A percentile compares a stretch with the other conserved stretches of the same genome.
These are phyloP conservation scores for Apantesis nais DNA, from an alignment of 2,888 invertebrate genomes.

Conservation along the genomic window DNA sequence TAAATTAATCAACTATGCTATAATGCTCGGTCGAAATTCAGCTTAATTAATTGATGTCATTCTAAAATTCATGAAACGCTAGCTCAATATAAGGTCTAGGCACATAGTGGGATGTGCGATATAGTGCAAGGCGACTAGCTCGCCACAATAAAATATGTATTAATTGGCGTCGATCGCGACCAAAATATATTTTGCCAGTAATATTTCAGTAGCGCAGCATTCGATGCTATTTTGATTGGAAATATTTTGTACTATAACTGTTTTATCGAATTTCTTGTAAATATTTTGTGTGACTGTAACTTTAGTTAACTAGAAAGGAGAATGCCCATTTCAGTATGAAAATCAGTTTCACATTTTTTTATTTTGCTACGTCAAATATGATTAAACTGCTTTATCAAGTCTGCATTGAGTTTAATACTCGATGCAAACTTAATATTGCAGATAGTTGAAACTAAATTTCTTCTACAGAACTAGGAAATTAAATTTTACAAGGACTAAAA, in stretches of 20 bases:
- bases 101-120: slow-evolving; percentile 9
- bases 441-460: too few relatives aligned
- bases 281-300: too few relatives aligned
- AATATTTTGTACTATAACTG: neutral
- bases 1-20: slow-evolving; percentile 53
- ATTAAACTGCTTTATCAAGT: too few relatives aligned
- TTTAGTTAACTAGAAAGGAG: too few relatives aligned
- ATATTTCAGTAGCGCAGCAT: slow-evolving; percentile 12
- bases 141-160: slow-evolving; percentile 18
- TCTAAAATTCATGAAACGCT: slow-evolving; percentile 55
- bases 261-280: neutral
- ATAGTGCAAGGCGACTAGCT: slow-evolving; percentile 7
- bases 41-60: slow-evolving; percentile 58
- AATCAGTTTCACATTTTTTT: too few relatives aligned
- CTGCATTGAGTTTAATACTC: too few relatives aligned
- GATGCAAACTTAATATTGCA: too few relatives aligned
- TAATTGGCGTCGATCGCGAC: slow-evolving; percentile 9
- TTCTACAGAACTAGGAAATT: too few relatives aligned
- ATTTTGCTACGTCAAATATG: too few relatives aligned
- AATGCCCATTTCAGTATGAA: too few relatives aligned
- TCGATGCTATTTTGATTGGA: slow-evolving; percentile 13
- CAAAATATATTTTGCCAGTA: slow-evolving; percentile 15
- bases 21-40: slow-evolving; percentile 40
- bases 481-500: too few relatives aligned
- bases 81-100: slow-evolving; percentile 18